Conservation (phyloP, 2,113 vertebrate genomes). For the Elephantulus edwardii region DNA sequence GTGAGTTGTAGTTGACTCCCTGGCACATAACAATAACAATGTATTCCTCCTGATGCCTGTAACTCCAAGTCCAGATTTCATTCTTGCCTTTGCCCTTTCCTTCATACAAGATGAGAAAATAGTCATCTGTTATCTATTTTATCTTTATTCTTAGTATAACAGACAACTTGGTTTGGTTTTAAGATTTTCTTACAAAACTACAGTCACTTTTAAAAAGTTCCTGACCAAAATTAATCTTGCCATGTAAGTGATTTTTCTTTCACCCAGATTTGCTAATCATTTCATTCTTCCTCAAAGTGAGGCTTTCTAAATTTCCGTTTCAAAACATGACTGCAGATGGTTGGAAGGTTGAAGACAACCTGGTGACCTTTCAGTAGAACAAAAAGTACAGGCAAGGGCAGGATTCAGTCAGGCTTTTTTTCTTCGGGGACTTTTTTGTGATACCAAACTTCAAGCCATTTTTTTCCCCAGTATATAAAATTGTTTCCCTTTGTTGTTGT, state of each 20-base stretch:
- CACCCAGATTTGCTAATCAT: background rate
- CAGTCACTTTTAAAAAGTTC: background rate
- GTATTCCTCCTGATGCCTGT: background rate
- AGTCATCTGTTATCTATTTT: conserved; percentile 1
- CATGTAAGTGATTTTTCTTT: background rate
- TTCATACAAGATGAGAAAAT: background rate
- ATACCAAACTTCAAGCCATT: background rate
- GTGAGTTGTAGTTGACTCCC: no score
- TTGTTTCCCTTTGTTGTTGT: no score
- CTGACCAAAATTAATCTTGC: background rate
- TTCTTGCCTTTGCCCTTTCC: background rate
- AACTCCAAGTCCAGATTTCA: background rate
- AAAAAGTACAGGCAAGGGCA: no score
- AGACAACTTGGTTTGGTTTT: background rate
- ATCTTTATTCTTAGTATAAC: background rate
- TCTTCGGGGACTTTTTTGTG: background rate
- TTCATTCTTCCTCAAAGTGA: background rate
- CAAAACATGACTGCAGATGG: background rate
- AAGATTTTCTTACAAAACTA: background rate
- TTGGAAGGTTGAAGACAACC: background rate
- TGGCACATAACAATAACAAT: no score
- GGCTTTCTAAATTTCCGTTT: background rate
- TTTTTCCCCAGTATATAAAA: background rate
- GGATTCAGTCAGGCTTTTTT: background rate
- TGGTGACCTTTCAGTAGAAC: background rate